phyloP scores from a whole-genome alignment of 1,140 invertebrate species.

The Acyrthosiphon pisum region DNA sequence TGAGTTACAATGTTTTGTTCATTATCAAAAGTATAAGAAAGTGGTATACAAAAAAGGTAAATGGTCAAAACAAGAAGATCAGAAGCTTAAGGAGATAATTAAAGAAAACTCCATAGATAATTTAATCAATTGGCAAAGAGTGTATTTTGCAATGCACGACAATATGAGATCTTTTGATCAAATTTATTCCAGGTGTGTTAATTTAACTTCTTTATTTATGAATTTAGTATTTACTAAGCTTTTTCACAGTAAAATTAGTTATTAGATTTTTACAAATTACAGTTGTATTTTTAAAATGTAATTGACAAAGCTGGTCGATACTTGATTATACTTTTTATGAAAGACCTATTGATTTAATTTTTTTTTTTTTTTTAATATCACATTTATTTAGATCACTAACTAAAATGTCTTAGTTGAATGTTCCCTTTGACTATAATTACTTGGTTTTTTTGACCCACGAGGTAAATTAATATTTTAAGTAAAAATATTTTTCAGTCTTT shows the following conservation, averaged over 20 bases:
- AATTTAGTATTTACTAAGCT: background rate
- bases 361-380: no score
- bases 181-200: constrained; percentile 38
- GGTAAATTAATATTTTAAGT: no score
- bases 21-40: constrained; percentile 44
- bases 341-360: no score
- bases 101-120: constrained; percentile 35
- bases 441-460: no score
- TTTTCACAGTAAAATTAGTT: background rate
- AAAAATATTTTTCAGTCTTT: background rate
- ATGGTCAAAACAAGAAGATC: constrained; percentile 52
- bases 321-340: background rate
- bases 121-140: constrained; percentile 53
- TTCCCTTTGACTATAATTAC: no score
- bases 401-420: background rate
- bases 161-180: constrained; percentile 16
- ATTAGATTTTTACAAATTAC: background rate
- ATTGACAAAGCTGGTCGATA: background rate
- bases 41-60: constrained; percentile 15
- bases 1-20: constrained; percentile 54
- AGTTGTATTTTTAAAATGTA: background rate
- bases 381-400: no score
- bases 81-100: background rate
- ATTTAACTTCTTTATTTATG: background rate
- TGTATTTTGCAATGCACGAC: constrained; percentile 41